Conservation (phyloP, 1,140 invertebrate genomes). For the Octopus bimaculoides region DNA sequence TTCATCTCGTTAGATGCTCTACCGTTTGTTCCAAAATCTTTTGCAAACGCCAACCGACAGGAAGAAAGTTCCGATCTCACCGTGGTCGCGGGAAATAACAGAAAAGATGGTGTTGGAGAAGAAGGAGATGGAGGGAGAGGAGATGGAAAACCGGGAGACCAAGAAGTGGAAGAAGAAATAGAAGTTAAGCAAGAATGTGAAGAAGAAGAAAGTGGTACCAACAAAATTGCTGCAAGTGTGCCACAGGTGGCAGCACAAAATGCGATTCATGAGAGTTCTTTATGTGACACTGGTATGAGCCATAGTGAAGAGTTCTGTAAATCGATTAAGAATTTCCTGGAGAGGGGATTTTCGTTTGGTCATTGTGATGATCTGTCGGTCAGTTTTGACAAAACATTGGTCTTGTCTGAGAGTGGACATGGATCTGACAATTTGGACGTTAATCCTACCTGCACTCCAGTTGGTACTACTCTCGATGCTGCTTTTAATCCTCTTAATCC, state of each 20-base stretch:
- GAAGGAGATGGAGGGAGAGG: neutral
- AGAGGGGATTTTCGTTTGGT: slow-evolving; percentile 3
- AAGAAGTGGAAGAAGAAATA: slow-evolving; percentile 15
- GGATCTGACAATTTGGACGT: too few relatives aligned
- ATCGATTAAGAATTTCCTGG: slow-evolving; percentile 16
- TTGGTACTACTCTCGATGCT: too few relatives aligned
- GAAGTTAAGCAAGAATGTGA: slow-evolving; percentile 2
- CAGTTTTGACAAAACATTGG: too few relatives aligned
- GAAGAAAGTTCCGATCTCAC: neutral
- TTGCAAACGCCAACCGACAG: slow-evolving; percentile 9
- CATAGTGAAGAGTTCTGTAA: slow-evolving; percentile 13
- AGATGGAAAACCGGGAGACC: slow-evolving; percentile 8
- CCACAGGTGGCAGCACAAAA: too few relatives aligned
- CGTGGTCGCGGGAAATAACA: neutral
- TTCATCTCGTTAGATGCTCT: slow-evolving; percentile 13
- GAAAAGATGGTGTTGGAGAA: neutral
- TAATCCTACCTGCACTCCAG: too few relatives aligned
- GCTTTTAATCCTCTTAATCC: too few relatives aligned
- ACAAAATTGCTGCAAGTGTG: too few relatives aligned
- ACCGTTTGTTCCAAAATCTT: slow-evolving; percentile 26
- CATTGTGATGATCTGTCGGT: too few relatives aligned
- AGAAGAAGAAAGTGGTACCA: neutral
- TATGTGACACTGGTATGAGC: too few relatives aligned
- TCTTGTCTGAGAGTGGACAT: too few relatives aligned
- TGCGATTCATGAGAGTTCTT: too few relatives aligned